Evolutionary conservation across 2,113 vertebrate genomes (phyloP), one percentile per base, ranked within the genome.

Genomic region (Piaya cayana): DNA sequence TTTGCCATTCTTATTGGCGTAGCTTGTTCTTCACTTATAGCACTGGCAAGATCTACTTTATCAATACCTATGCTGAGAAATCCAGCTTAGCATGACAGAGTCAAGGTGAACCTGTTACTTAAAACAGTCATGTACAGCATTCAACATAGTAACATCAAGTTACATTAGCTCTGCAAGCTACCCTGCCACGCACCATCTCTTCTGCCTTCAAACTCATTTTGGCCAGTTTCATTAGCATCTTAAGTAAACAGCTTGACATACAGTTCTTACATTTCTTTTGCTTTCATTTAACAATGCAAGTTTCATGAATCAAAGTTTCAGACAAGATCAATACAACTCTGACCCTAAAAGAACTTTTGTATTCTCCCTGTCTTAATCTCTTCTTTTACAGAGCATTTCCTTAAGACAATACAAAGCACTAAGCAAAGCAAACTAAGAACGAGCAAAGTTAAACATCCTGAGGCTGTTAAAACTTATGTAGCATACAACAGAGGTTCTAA

Each of bases 401-500:
- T 49, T 74, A 77, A 71, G 32, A n/a, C 3, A n/a, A 16, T 5
- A 55, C 2, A 8, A 72, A 77, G 9, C 36, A 86, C 9, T 52
- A 77, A 25, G 11, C 2, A 3, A 49, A 67, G 12, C 19, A 19
- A 92, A 72, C 9, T 23, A 4, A 2, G 9, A 58, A 7, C 3
- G 6, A 59, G 13, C 5, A 14, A 52, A 65, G 84, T 6, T 16
- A 53, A 30, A 75, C 1, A 0, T 1, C 1, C 3, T 8, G 47
- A 27, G 2, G 29, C 13, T 74, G 25, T 52, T 34, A 58, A 52
- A n/a, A 15, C 18, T 29, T 8, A 13, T 52, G 26, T 29, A 2
- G 0, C 6, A 0, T 5, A 77, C 53, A 16, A 39, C 12, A 69
- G 5, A 65, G 2, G 8, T 63, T 82, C 52, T 80, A 56, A 69